Percentiles rank a stretch among this genome's conserved stretches.
Evolutionary conservation across 1,140 invertebrate species (phyloP).

Genomic region (Macrosteles quadrilineatus): DNA sequence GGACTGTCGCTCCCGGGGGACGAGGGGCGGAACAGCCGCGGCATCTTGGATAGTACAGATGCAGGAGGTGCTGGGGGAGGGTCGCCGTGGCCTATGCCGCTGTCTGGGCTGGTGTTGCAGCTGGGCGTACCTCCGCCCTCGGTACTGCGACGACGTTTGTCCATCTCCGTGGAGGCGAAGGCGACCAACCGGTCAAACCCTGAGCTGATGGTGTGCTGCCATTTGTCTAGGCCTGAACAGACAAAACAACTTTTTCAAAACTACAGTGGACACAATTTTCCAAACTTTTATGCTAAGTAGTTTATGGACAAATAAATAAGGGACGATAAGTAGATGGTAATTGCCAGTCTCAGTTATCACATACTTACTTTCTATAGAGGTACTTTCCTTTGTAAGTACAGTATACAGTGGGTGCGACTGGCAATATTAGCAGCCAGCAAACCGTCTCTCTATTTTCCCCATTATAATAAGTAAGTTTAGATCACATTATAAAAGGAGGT

Average conservation of each 20-base stretch:
- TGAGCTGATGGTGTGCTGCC: slow-evolving; percentile 83
- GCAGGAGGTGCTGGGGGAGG: slow-evolving; percentile 54
- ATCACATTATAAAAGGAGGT: too few species aligned
- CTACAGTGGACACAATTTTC: too few species aligned
- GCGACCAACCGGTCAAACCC: slow-evolving; percentile 85
- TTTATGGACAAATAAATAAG: too few species aligned
- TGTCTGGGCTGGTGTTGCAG: slow-evolving; percentile 75
- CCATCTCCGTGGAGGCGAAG: slow-evolving; percentile 81
- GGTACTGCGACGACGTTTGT: slow-evolving; percentile 74
- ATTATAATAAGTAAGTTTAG: too few species aligned
- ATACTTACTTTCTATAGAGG: too few species aligned
- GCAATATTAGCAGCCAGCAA: too few species aligned
- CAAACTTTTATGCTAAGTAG: too few species aligned
- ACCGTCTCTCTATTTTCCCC: too few species aligned
- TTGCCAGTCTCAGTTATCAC: too few species aligned
- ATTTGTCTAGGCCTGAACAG: slow-evolving; percentile 57
- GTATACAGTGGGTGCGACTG: too few species aligned
- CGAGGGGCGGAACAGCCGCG: slow-evolving; percentile 45
- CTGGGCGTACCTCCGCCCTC: slow-evolving; percentile 57
- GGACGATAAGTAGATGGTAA: too few species aligned
- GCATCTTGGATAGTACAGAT: slow-evolving; percentile 50
- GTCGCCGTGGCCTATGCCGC: slow-evolving; percentile 72
- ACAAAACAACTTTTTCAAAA: slow-evolving; percentile 12
- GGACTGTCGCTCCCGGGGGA: slow-evolving; percentile 52
- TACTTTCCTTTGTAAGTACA: too few species aligned